Conservation (phyloP, 30 jellyfish, hydroid and myxozoan species). For the Aurelia sp. region DNA sequence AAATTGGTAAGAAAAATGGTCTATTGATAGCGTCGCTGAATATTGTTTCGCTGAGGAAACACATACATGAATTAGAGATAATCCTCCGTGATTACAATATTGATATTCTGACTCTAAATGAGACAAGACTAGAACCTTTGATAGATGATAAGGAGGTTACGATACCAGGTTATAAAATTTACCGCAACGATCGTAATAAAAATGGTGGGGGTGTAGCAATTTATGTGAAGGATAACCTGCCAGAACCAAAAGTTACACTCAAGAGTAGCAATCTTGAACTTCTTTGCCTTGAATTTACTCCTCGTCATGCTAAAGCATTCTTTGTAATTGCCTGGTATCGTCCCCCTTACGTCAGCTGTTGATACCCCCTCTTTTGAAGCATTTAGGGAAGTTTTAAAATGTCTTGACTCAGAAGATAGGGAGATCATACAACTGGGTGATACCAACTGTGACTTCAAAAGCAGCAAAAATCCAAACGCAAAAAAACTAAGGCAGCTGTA, state of each 20-base stretch:
- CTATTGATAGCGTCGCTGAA: no score
- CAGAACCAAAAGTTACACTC: not conserved
- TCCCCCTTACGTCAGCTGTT: not conserved
- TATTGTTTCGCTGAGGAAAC: no score
- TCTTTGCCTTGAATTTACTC: not conserved
- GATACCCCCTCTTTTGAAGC: not conserved
- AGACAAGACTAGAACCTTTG: no score
- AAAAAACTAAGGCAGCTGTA: no score
- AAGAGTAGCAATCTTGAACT: no score
- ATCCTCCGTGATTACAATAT: no score
- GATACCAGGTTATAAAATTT: not conserved
- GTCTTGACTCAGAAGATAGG: not conserved
- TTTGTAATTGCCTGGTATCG: not conserved
- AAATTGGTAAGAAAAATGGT: no score
- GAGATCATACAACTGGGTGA: not conserved
- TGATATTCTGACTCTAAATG: no score
- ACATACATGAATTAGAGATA: no score
- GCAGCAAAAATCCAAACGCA: no score
- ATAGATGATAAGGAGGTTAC: not conserved
- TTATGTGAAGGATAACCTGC: conserved; percentile 8
- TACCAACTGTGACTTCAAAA: no score
- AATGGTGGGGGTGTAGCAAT: conserved; percentile 9
- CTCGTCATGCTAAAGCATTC: not conserved
- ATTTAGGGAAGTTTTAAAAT: not conserved
- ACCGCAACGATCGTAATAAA: not conserved